phyloP scores from a whole-genome alignment of 2,797 vertebrate genomes.

The Schizopygopsis pylzovi region DNA sequence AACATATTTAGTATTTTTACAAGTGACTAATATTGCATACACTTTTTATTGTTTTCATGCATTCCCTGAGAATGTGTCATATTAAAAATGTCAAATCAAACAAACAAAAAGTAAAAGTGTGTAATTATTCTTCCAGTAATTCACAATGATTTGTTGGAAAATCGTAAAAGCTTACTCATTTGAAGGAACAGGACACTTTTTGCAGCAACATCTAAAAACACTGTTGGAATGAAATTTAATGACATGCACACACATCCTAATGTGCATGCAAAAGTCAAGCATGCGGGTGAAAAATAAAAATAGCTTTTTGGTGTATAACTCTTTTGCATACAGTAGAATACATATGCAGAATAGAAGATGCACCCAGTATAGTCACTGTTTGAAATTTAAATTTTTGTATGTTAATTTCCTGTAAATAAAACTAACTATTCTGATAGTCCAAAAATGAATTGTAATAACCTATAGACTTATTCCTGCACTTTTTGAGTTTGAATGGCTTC shows the following conservation, averaged over 20 bases:
- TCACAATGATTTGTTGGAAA: background rate
- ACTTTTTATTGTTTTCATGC: background rate
- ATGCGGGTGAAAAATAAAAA: background rate
- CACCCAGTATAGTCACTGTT: background rate
- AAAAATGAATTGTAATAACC: background rate
- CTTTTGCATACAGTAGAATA: background rate
- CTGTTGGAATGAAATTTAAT: background rate
- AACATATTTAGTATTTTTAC: background rate
- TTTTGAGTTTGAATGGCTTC: slow-evolving; percentile 33
- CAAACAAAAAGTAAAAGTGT: background rate
- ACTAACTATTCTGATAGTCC: background rate
- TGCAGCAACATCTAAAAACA: background rate
- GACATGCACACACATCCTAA: background rate
- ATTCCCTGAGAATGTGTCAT: background rate
- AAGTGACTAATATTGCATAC: background rate
- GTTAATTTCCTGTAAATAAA: background rate
- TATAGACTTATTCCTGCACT: background rate
- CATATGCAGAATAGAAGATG: background rate
- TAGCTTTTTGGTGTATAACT: background rate
- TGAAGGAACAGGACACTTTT: background rate
- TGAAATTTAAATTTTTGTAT: background rate
- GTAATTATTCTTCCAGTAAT: background rate
- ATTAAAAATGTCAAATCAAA: background rate
- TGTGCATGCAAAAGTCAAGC: slow-evolving; percentile 8
- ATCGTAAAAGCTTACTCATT: background rate